Conservation (phyloP, 2,113 vertebrate species). For the Thomomys bottae region DNA sequence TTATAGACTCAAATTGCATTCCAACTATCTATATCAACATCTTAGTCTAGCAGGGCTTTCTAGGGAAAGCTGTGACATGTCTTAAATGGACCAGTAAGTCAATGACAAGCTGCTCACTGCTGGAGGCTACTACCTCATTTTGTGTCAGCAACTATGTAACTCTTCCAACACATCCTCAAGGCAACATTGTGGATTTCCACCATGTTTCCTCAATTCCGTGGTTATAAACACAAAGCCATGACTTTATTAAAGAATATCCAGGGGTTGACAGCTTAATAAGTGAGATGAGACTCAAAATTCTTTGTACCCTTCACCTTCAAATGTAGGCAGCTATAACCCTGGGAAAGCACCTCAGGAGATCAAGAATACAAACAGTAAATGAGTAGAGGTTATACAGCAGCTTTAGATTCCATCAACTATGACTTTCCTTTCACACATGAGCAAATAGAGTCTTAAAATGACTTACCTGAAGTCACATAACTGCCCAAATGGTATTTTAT, state of each 20-base stretch:
- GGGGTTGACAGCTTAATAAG: not conserved
- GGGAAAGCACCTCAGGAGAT: not conserved
- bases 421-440: not conserved
- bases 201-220: not conserved
- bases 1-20: not conserved
- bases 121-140: not conserved
- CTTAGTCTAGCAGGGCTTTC: not conserved
- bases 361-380: not conserved
- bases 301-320: constrained; percentile 12
- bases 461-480: not conserved
- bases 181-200: not conserved
- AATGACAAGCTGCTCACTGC: not conserved
- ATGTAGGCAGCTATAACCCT: not conserved
- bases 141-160: not conserved
- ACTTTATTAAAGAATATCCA: not conserved
- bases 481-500: constrained; percentile 15
- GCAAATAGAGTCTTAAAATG: constrained; percentile 21
- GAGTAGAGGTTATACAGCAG: not conserved
- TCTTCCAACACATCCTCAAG: not conserved
- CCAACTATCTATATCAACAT: not conserved
- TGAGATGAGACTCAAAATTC: not conserved
- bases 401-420: not conserved
- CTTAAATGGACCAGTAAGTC: not conserved
- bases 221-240: not conserved
- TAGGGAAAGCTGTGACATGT: not conserved